Evolutionary conservation across 2,797 vertebrate species (phyloP).

Genomic region (Tokudaia tokunoshimensis): DNA sequence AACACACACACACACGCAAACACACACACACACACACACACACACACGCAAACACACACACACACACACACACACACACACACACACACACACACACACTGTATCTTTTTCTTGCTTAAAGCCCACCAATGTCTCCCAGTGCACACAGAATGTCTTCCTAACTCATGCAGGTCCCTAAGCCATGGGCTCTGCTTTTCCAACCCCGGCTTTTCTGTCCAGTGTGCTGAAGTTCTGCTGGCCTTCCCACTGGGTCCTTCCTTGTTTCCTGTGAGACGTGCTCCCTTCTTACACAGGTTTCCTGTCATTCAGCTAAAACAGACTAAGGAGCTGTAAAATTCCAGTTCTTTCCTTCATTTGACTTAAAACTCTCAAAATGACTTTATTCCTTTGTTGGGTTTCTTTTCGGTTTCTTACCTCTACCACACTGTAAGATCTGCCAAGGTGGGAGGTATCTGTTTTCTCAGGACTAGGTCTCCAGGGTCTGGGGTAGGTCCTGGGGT

Average conservation of each 20-base stretch:
- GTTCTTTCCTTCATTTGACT: neutral
- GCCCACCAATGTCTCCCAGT: neutral
- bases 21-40: too few relatives aligned
- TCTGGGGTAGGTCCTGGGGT: neutral
- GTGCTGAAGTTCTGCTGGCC: neutral
- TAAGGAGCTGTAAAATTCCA: neutral
- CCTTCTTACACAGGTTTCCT: neutral
- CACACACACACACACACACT: neutral
- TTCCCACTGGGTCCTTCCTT: neutral
- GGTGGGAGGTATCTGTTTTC: neutral
- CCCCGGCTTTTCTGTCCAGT: neutral
- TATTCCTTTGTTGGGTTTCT: neutral
- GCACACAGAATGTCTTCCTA: neutral
- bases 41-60: neutral
- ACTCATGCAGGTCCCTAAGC: neutral
- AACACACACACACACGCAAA: neutral
- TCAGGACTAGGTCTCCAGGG: neutral
- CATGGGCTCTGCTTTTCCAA: neutral
- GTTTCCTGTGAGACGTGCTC: fast-evolving
- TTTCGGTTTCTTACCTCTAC: neutral
- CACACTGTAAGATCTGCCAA: neutral
- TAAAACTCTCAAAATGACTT: neutral
- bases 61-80: too few relatives aligned
- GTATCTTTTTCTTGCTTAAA: neutral
- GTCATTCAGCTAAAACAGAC: neutral